Base-by-base conservation (phyloP, 2,888 invertebrate genomes). In the Yponomeuta malinellus region DNA sequence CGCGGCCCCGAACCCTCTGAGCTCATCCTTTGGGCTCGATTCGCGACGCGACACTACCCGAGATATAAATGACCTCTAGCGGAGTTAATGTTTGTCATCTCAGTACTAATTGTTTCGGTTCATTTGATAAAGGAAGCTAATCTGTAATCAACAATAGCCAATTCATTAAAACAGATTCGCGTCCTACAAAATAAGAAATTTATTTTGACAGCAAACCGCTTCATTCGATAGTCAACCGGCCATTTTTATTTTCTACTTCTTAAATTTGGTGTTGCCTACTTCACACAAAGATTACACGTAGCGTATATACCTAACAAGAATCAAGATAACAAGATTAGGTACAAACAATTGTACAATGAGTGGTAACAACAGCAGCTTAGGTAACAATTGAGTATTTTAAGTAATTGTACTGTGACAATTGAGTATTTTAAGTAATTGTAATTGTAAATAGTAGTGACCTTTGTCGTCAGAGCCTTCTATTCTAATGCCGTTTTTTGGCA, bases 131-230 rank as follows among this genome's bases (percentile, higher is more conserved):
- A 78, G 74, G 75, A 78, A 75, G 76, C 76, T 74, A 78, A 80
- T 76, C 75, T 74, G 79, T 76, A 75, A 77, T 78, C 82, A 70
- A 77, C 77, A 78, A 77, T 75, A 77, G 72, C 76, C 73, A 75
- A 78, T 77, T 77, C 78, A 76, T 73, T 23, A 76, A 77, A 78
- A 63, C 72, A 79, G 80, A 81, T 84, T 82, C 79, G 84, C 84
- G 81, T 78, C 83, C 52, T 15, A 59, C 15, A 59, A 79, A 77
- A 82, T 83, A 80, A 78, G 23, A 80, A 84, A 81, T 83, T 81
- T 80, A 90, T 90, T 91, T 90, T 92, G 92, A 92, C 92, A 92
- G 91, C 87, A 91, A 91, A 90, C 92, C 89, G 91, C 89, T 86
- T 88, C 83, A 81, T 59, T 59, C 52, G 43, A 84, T 83, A 82